Evolutionary conservation across 2,888 invertebrate genomes (phyloP), one percentile per base, ranked within the genome.

Genomic region (Trissolcus brochymenae): DNA sequence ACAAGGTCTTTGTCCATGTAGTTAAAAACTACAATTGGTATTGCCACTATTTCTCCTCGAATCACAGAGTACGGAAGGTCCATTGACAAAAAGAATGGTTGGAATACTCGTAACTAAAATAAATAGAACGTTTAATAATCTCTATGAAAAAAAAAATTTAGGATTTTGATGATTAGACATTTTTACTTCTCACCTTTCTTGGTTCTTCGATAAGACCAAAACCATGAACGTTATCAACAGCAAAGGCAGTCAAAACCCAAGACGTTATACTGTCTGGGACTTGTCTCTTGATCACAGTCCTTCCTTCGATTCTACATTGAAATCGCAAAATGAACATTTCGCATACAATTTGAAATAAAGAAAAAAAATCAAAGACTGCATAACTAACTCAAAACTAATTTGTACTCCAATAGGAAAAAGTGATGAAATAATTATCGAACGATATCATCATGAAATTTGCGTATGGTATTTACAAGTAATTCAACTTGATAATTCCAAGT

Each of bases 41-140:
- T 92, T 0, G 96, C 94, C 65, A 99, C 92, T 7, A 95, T 94
- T 91, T 99, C 99, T 21, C 97, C 98, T 78, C 94, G 92, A 82
- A 96, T 94, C 13, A 99, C 93, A 0, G 95, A 94, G 82, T 95
- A 95, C 0, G 99, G 99, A 57, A 98, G 90, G 86, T 97, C 95
- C 7, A 97, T 91, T 7, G 94, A 93, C 51, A 98, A 93, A 81
- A 95, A 95, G 87, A 99, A 96, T 9, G 94, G 94, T 81, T 95
- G 93, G 89, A 95, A 94, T 1, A 96, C 95, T 90, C 93, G 92
- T 61, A 93, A 90, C 92, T 90, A 53, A 35, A 64, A 59, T 1
- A 19, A 43, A 46, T 43, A 19, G 11, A 21, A 51, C 0, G 2
- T 16, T 51, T 17, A 3, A 14, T 51, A 21, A 19, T 21, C 11